A percentile compares a stretch with the other conserved stretches of the same genome.
phyloP scores from a whole-genome alignment of 2,888 invertebrate genomes.

The Stegana nigrithorax region DNA sequence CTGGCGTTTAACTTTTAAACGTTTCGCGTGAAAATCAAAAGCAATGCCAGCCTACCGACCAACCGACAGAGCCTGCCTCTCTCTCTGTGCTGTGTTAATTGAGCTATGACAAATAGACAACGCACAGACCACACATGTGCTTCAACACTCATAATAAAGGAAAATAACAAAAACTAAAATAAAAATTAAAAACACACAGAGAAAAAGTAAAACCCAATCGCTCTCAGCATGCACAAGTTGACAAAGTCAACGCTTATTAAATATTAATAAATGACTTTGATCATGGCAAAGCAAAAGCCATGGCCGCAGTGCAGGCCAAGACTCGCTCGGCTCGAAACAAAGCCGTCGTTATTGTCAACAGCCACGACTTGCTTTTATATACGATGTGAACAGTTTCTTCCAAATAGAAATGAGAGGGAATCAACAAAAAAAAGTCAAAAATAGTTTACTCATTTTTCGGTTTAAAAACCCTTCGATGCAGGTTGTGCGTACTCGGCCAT shows the following conservation, averaged over 20 bases:
- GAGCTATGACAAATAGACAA: constrained; percentile 2
- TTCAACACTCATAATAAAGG: too few relatives aligned
- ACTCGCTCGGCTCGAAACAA: neutral
- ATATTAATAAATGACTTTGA: constrained; percentile 33
- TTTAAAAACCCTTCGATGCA: constrained; percentile 32
- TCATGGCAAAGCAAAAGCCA: too few relatives aligned
- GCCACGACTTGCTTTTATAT: too few relatives aligned
- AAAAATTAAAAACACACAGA: constrained; percentile 4
- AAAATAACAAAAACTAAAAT: too few relatives aligned
- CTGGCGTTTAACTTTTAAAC: neutral
- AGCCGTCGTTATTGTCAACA: constrained; percentile 1
- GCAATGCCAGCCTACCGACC: too few relatives aligned
- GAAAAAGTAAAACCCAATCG: neutral
- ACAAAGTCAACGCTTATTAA: constrained; percentile 30
- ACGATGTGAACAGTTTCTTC: too few relatives aligned
- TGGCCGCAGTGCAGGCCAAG: too few relatives aligned
- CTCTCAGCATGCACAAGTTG: constrained; percentile 21
- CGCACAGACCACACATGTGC: constrained; percentile 30
- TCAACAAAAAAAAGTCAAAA: neutral
- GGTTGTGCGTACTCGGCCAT: constrained; percentile 26
- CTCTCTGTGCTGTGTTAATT: too few relatives aligned
- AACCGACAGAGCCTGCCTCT: too few relatives aligned
- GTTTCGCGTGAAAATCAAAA: neutral
- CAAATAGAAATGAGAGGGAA: too few relatives aligned
- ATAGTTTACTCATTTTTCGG: constrained; percentile 31